Conservation (phyloP, 2,888 invertebrate genomes). For the Anarsia innoxiella region DNA sequence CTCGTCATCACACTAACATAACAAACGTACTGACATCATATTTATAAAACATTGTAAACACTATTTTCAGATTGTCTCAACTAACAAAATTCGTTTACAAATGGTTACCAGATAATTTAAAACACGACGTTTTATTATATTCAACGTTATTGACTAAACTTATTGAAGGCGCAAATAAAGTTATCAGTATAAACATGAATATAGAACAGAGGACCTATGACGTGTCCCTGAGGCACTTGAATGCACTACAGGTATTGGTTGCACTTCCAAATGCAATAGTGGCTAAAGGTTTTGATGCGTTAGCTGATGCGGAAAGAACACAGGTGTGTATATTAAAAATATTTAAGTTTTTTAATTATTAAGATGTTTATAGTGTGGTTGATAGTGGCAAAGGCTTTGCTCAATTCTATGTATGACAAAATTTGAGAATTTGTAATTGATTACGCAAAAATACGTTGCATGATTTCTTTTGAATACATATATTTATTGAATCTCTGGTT, state of each 20-base stretch:
- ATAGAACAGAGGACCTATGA: slow-evolving; percentile 59
- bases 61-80: slow-evolving; percentile 49
- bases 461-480: no score
- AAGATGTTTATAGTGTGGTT: no score
- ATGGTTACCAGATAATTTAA: slow-evolving; percentile 40
- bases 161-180: slow-evolving; percentile 47
- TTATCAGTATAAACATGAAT: slow-evolving; percentile 51
- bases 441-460: no score
- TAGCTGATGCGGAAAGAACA: slow-evolving; percentile 58
- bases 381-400: no score
- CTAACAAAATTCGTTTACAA: slow-evolving; percentile 44
- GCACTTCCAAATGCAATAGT: slow-evolving; percentile 40
- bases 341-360: neutral
- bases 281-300: slow-evolving; percentile 52
- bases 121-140: slow-evolving; percentile 53
- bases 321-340: slow-evolving; percentile 37
- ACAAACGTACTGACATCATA: no score
- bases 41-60: no score
- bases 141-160: slow-evolving; percentile 57
- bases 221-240: slow-evolving; percentile 50
- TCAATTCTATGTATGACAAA: no score
- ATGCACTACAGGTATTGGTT: slow-evolving; percentile 42
- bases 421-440: no score
- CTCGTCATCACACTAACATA: no score
- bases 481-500: no score